Percentiles rank a stretch among this genome's conserved stretches.
Evolutionary conservation across 2,797 vertebrate species (phyloP).

Genomic region (Semaprochilodus insignis): DNA sequence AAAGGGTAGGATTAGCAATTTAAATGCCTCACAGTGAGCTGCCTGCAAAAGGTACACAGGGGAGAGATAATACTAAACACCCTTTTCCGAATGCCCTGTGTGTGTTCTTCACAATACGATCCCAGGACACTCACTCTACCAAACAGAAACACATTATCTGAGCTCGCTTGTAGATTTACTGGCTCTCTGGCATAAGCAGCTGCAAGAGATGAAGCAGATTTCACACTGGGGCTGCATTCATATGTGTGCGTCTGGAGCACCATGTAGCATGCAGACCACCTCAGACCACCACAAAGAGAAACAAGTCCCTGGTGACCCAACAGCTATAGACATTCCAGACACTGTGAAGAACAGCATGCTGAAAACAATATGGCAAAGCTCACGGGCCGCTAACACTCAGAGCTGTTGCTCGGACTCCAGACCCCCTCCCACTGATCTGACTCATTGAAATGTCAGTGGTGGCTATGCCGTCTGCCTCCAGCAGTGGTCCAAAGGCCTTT

Average conservation of each 20-base stretch:
- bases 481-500: conserved; percentile 41
- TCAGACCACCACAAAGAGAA: conserved; percentile 17
- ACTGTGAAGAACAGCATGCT: background rate
- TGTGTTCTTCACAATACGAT: conserved; percentile 43
- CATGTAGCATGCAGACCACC: conserved; percentile 2
- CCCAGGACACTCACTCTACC: conserved; percentile 36
- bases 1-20: conserved; percentile 74
- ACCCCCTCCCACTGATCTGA: conserved; percentile 14
- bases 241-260: conserved; percentile 27
- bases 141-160: conserved; percentile 37
- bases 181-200: conserved; percentile 31
- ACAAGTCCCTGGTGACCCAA: background rate
- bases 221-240: conserved; percentile 24
- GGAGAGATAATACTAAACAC: conserved; percentile 69
- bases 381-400: conserved; percentile 5
- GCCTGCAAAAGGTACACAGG: conserved; percentile 64
- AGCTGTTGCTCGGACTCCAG: conserved; percentile 7
- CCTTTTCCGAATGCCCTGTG: conserved; percentile 53
- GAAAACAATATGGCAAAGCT: conserved; percentile 6
- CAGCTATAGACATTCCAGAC: conserved; percentile 2
- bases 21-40: conserved; percentile 68
- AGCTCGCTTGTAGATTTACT: conserved; percentile 25
- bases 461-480: conserved; percentile 13
- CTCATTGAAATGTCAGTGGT: conserved; percentile 34
- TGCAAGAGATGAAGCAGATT: conserved; percentile 23